Evolutionary conservation across 2,797 vertebrate genomes (phyloP).

Genomic region (Hylomyscus alleni): DNA sequence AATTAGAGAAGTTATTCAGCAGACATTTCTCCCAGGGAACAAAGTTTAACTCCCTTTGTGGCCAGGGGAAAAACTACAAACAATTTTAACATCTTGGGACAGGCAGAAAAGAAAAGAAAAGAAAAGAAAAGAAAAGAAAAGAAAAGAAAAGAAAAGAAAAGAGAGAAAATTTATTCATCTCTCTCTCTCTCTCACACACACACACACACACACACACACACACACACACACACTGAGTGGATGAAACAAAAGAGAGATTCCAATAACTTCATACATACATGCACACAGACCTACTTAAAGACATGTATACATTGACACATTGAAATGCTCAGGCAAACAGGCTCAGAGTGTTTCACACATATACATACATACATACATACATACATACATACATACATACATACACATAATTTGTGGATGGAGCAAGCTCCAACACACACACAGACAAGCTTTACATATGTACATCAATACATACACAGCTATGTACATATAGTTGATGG

Average conservation of each 20-base stretch:
- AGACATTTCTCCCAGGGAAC: neutral
- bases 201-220: too few species aligned
- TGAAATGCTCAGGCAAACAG: neutral
- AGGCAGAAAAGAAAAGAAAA: neutral
- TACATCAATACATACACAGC: neutral
- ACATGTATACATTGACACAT: neutral
- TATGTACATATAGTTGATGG: neutral
- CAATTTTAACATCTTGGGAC: neutral
- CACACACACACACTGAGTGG: too few species aligned
- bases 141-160: neutral
- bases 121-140: neutral
- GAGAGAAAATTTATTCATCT: too few species aligned
- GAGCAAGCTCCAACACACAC: neutral
- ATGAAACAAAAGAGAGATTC: too few species aligned
- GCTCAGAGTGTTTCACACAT: neutral
- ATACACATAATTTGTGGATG: neutral
- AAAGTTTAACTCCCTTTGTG: neutral
- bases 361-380: neutral
- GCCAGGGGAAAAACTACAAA: neutral
- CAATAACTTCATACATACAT: too few species aligned
- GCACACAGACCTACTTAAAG: neutral
- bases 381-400: too few species aligned
- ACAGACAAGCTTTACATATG: neutral
- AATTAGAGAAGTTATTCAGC: neutral
- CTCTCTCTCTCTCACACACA: too few species aligned